Conservation (phyloP, 1,140 invertebrate genomes). For the Saccostrea glomerata region DNA sequence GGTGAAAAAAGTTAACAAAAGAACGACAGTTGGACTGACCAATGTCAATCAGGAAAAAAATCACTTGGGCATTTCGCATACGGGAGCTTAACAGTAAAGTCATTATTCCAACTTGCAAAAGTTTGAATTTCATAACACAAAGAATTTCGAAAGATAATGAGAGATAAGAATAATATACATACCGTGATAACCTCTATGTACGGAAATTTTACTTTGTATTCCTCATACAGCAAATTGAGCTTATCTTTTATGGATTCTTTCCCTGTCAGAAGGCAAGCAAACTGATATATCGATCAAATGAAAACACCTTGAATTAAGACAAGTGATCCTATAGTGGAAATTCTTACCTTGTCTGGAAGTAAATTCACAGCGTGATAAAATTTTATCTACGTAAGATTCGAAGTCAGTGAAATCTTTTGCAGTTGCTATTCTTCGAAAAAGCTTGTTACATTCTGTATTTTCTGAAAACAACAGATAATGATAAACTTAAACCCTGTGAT, state of each 20-base stretch:
- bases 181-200: conserved; percentile 16
- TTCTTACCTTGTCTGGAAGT: neutral
- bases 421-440: conserved; percentile 49
- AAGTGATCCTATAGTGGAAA: no score
- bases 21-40: no score
- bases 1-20: no score
- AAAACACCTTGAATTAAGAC: no score
- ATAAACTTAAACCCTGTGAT: neutral
- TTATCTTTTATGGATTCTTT: conserved; percentile 7
- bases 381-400: conserved; percentile 45
- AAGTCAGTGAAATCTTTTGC: conserved; percentile 47
- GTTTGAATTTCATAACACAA: no score
- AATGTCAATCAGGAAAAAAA: no score
- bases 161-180: neutral
- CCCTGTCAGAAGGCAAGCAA: conserved; percentile 1
- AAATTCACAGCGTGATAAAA: conserved; percentile 16
- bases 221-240: neutral
- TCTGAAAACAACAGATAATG: conserved; percentile 9
- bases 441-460: conserved; percentile 34
- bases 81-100: no score
- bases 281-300: neutral
- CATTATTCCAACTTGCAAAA: no score
- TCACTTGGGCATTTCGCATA: no score
- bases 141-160: no score
- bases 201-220: neutral